Conservation (phyloP, 2,113 vertebrate genomes). For the Maccullochella peelii region DNA sequence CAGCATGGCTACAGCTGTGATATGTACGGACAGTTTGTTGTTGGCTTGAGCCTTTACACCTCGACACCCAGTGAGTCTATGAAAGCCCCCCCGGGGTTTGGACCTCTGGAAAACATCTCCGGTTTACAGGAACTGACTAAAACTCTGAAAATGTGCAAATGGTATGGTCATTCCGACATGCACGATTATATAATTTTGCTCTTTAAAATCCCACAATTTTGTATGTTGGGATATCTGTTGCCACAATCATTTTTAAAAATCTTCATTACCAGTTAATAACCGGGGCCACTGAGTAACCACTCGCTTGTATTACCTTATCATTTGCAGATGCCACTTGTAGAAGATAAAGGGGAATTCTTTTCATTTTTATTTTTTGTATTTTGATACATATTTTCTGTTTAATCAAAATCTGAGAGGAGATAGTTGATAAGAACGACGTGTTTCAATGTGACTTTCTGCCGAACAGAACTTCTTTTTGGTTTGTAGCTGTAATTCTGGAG, state of each 20-base stretch:
- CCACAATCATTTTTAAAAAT: not conserved
- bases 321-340: not conserved
- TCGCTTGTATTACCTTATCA: not conserved
- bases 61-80: not conserved
- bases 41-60: slow-evolving; percentile 11
- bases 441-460: too few species aligned
- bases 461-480: not conserved
- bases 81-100: not conserved
- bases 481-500: not conserved
- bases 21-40: not conserved
- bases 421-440: too few species aligned
- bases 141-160: not conserved
- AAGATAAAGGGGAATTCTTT: too few species aligned
- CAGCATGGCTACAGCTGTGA: not conserved
- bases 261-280: not conserved
- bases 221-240: not conserved
- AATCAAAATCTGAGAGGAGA: too few species aligned
- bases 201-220: not conserved
- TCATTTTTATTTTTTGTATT: too few species aligned
- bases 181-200: not conserved
- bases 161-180: not conserved
- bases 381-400: too few species aligned
- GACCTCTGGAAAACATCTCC: not conserved
- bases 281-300: not conserved
- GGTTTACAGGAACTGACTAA: not conserved